Conservation (phyloP, 2,113 vertebrate genomes). For the Ursus arctos region DNA sequence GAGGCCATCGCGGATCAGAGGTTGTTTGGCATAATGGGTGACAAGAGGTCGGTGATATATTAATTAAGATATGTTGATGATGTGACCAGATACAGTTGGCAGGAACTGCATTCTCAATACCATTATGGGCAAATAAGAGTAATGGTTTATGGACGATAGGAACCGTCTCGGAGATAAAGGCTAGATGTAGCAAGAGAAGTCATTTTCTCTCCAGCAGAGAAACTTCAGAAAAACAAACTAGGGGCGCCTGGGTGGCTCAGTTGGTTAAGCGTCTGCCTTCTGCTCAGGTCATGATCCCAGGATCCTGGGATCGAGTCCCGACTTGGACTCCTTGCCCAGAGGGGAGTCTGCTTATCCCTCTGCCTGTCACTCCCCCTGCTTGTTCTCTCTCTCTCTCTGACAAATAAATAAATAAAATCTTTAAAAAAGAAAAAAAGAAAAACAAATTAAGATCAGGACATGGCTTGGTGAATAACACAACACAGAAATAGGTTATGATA, state of each 20-base stretch:
- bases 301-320: background rate
- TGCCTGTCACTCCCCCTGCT: background rate
- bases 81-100: background rate
- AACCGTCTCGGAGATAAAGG: background rate
- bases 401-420: background rate
- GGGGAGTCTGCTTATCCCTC: background rate
- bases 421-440: background rate
- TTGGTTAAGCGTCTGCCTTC: background rate
- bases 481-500: background rate
- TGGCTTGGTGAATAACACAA: background rate
- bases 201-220: background rate
- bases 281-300: background rate
- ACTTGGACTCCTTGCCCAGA: background rate
- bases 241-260: background rate
- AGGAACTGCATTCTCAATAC: background rate
- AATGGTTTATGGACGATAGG: background rate
- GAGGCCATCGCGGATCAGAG: background rate
- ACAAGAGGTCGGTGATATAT: background rate
- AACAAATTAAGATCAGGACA: background rate
- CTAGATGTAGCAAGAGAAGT: background rate
- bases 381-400: background rate
- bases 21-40: background rate
- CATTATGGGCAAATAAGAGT: background rate
- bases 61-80: conserved; percentile 28
- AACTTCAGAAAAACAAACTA: background rate